Evolutionary conservation across 2,888 invertebrate species (phyloP).

Genomic region (Drosophila mettleri): DNA sequence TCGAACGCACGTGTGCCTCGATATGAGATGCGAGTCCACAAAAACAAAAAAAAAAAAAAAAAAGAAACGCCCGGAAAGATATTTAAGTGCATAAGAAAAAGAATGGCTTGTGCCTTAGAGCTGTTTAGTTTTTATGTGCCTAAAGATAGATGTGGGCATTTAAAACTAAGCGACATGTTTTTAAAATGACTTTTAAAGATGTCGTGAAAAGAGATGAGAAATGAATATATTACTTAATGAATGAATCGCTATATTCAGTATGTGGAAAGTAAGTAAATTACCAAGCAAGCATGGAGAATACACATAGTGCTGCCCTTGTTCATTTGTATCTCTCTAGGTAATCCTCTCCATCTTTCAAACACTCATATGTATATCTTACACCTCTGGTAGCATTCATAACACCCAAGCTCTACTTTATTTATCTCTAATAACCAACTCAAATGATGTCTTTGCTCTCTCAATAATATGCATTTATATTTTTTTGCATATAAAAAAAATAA

Average conservation of each 20-base stretch:
- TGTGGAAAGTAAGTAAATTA: no score
- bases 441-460: no score
- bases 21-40: constrained; percentile 21
- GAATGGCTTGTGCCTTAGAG: constrained; percentile 3
- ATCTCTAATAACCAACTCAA: no score
- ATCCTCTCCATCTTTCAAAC: no score
- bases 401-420: no score
- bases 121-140: constrained; percentile 31
- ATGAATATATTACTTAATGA: not conserved
- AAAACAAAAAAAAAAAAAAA: not conserved
- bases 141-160: constrained; percentile 6
- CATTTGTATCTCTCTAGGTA: no score
- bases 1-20: constrained; percentile 36
- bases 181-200: not conserved
- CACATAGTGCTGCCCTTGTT: no score
- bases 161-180: not conserved
- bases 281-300: no score
- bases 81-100: constrained; percentile 4
- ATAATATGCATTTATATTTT: no score
- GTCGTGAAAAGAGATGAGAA: not conserved
- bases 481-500: no score
- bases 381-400: no score
- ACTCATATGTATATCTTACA: no score
- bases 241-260: not conserved
- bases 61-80: not conserved